Percentiles rank a stretch among this genome's conserved stretches.
phyloP scores from a whole-genome alignment of 2,888 invertebrate species.

The Branchipolynoe longqiensis region DNA sequence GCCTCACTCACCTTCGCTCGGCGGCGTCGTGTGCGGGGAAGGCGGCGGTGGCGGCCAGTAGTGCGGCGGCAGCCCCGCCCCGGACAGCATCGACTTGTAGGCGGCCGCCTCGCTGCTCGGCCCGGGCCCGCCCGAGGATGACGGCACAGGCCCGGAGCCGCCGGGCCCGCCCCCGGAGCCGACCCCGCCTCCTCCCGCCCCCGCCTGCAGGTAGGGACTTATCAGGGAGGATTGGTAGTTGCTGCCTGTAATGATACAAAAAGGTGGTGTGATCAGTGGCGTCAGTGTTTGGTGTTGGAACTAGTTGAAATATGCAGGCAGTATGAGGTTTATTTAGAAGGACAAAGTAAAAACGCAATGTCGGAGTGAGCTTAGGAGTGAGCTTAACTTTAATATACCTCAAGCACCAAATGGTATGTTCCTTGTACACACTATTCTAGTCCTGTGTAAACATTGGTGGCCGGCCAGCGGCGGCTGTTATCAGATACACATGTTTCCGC shows the following conservation, averaged over 20 bases:
- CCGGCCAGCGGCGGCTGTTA: too few species aligned
- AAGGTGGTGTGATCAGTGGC: too few species aligned
- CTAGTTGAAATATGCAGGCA: too few species aligned
- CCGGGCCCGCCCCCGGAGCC: neutral
- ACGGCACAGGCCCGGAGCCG: neutral
- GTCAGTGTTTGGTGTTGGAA: too few species aligned
- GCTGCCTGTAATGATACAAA: neutral
- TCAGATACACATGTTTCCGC: too few species aligned
- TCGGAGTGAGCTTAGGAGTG: too few species aligned
- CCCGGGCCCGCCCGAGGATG: neutral
- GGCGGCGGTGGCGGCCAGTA: constrained; percentile 50
- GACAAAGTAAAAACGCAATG: too few species aligned
- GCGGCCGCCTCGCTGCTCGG: constrained; percentile 5
- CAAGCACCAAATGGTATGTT: too few species aligned
- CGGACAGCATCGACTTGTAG: constrained; percentile 47
- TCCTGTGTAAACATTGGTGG: too few species aligned
- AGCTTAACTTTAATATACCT: too few species aligned
- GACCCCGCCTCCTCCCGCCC: neutral
- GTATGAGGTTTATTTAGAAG: too few species aligned
- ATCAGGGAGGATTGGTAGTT: constrained; percentile 12
- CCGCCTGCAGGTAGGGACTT: neutral
- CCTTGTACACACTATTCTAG: too few species aligned
- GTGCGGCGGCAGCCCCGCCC: constrained; percentile 12
- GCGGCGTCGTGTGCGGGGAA: constrained; percentile 27
- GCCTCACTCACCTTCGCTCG: constrained; percentile 33